phyloP scores from a whole-genome alignment of 2,797 vertebrate genomes.

The Dromococcyx pavoninus region DNA sequence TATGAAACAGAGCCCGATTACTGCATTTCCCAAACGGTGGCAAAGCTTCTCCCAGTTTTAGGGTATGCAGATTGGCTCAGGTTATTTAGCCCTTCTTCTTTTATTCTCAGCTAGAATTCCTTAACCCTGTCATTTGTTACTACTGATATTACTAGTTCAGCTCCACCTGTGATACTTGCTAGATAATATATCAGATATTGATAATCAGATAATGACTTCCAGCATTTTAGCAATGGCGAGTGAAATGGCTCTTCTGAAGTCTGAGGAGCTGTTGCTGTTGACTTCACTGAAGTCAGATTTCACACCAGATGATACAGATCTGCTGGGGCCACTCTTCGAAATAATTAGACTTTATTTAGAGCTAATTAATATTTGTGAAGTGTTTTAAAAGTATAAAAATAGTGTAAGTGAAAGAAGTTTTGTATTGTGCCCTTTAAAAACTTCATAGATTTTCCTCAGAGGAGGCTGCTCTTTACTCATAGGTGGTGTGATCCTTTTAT shows the following conservation, averaged over 20 bases:
- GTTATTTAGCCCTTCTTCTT: not conserved
- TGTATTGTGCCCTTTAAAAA: constrained; percentile 6
- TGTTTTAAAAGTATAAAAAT: constrained; percentile 25
- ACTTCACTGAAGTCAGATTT: constrained; percentile 48
- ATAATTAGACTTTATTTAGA: constrained; percentile 61
- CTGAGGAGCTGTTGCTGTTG: constrained; percentile 45
- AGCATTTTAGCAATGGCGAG: not conserved
- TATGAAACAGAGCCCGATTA: not conserved
- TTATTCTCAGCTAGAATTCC: not conserved
- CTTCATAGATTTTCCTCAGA: not conserved
- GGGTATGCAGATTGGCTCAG: not conserved
- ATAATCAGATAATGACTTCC: not conserved
- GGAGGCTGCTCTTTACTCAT: not conserved
- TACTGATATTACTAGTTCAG: not conserved
- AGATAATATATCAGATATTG: too few relatives aligned
- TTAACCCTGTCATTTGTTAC: not conserved
- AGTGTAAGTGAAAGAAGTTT: constrained; percentile 8
- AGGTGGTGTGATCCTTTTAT: not conserved
- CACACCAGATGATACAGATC: constrained; percentile 59
- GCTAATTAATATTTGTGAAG: constrained; percentile 51
- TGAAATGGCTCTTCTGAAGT: constrained; percentile 15
- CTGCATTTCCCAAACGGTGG: not conserved
- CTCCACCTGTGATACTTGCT: not conserved
- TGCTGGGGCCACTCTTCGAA: constrained; percentile 44
- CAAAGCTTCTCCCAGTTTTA: not conserved